Base-by-base conservation (phyloP, 2,797 vertebrate genomes). In the Poeciliopsis turneri region DNA sequence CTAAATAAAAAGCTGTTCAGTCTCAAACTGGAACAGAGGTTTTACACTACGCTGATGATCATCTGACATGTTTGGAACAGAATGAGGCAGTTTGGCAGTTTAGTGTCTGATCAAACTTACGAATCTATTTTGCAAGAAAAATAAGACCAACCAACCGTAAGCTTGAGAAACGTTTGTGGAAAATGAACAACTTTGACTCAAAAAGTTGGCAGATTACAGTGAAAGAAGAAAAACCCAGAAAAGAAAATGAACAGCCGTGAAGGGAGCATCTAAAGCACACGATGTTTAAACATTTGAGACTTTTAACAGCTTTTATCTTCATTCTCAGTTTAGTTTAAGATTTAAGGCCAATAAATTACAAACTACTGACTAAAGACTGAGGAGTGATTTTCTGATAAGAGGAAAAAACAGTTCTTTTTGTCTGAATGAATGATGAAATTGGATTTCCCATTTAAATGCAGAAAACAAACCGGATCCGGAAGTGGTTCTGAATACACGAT, bases 401-500 rank as follows among this genome's bases (percentile, higher is more conserved):
- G 68, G 28, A 73, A 72, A 75, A 28, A 77, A 25, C 23, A 0
- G 4, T 5, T 25, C 23, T 69, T 68, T 43, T 13, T 69, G 9
- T 43, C 39, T 43, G 12, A n/a, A 43, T 11, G 15, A 61, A 70
- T 74, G n/a, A 77, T 72, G 49, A 33, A 33, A 73, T 75, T 4
- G 25, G 0, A 77, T 69, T 69, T 41, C 23, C 5, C 10, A 43
- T 43, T 49, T 47, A 76, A 49, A 66, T 49, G 46, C 64, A 28
- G n/a, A 61, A 75, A 46, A 61, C n/a, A 46, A 28, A 47, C 7
- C 23, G 47, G 78, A 88, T 79, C 57, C 71, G 77, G 30, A 49
- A 51, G 78, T 70, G 46, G 66, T 49, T 87, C 61, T 82, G 74
- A 87, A 76, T 81, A 82, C 59, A 78, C 72, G 76, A 85, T 82